Evolutionary conservation across 2,113 vertebrate species (phyloP).

Genomic region (Heteronetta atricapilla): DNA sequence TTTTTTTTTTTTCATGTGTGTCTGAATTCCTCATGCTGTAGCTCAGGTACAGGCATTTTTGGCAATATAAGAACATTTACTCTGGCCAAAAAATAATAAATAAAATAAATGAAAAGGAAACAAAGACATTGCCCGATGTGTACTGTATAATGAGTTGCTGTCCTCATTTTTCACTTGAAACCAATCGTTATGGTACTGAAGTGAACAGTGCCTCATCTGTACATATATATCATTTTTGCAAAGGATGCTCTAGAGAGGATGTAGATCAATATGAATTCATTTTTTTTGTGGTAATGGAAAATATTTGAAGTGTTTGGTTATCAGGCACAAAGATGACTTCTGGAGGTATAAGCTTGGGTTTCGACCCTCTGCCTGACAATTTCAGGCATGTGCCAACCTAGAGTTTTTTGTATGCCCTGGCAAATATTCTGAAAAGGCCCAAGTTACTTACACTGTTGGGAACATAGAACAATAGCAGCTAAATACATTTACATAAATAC

Average conservation of each 20-base stretch:
- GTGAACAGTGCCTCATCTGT: conserved; percentile 68
- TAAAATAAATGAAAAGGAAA: conserved; percentile 48
- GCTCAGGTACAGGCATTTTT: neutral
- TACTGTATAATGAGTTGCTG: conserved; percentile 61
- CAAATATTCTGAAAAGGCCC: conserved; percentile 22
- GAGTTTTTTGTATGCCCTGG: conserved; percentile 2
- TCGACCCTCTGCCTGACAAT: neutral
- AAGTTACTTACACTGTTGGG: neutral
- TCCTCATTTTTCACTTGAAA: conserved; percentile 73
- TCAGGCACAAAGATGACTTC: conserved; percentile 35
- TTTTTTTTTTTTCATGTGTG: neutral
- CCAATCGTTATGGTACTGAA: conserved; percentile 65
- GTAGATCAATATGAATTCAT: conserved; percentile 78
- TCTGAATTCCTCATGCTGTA: neutral
- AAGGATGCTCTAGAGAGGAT: conserved; percentile 73
- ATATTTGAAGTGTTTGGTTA: conserved; percentile 55
- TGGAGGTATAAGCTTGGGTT: conserved; percentile 1
- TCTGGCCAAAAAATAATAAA: neutral
- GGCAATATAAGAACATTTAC: conserved; percentile 47
- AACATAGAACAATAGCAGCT: conserved; percentile 5
- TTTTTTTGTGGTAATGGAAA: conserved; percentile 72
- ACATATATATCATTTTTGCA: conserved; percentile 74
- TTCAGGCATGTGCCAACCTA: conserved; percentile 2
- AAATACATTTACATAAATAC: neutral
- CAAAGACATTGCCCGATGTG: conserved; percentile 43